Conservation (phyloP, 2,113 vertebrate genomes). For the Menura novaehollandiae region DNA sequence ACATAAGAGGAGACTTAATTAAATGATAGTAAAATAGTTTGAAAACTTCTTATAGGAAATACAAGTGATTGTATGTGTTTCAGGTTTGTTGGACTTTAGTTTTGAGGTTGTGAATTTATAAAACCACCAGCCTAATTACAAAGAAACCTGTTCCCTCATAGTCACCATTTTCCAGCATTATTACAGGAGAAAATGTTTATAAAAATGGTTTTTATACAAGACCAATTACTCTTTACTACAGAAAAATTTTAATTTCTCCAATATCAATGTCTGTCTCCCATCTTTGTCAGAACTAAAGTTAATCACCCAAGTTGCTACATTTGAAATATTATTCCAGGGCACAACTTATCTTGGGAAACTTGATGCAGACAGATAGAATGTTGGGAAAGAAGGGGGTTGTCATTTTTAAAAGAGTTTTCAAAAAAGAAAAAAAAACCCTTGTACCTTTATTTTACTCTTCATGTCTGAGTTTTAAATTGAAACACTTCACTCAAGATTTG, state of each 20-base stretch:
- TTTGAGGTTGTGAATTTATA: neutral
- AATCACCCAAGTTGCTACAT: neutral
- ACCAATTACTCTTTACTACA: neutral
- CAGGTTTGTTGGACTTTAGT: neutral
- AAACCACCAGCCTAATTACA: neutral
- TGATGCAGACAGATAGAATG: neutral
- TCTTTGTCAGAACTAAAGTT: neutral
- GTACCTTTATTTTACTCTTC: neutral
- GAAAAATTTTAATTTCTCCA: neutral
- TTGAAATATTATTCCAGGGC: neutral
- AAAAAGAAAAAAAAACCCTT: neutral
- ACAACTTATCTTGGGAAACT: neutral
- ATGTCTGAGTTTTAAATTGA: neutral
- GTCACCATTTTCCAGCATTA: neutral
- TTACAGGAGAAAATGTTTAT: neutral
- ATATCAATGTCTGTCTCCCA: neutral
- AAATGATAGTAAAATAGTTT: neutral
- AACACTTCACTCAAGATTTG: neutral
- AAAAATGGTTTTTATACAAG: neutral
- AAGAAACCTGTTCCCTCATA: neutral
- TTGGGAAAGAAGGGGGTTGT: neutral
- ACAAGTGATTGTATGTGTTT: neutral
- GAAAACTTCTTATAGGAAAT: neutral
- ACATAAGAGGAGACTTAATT: neutral
- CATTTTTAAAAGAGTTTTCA: neutral